phyloP scores from a whole-genome alignment of 2,888 invertebrate species.

The Uloborus plumipes region DNA sequence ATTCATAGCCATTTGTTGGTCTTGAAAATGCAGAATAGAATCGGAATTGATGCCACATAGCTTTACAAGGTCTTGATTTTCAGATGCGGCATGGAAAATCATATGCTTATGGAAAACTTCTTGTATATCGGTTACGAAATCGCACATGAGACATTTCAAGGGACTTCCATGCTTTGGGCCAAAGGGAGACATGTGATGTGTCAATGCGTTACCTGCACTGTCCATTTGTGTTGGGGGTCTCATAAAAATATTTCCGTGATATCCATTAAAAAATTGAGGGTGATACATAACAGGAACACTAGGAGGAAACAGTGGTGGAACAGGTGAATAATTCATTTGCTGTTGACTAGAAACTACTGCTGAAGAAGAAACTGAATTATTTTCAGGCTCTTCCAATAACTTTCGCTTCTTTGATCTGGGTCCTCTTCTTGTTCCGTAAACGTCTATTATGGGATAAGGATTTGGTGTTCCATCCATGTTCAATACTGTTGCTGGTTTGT shows the following conservation, averaged over 20 bases:
- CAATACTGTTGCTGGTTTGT: slow-evolving; percentile 90
- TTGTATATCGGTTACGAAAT: slow-evolving; percentile 69
- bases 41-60: slow-evolving; percentile 70
- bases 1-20: slow-evolving; percentile 5
- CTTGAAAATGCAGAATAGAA: slow-evolving; percentile 66
- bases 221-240: slow-evolving; percentile 8
- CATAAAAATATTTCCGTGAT: slow-evolving; percentile 10
- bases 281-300: slow-evolving; percentile 29
- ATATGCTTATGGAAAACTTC: slow-evolving; percentile 72
- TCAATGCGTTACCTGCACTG: background rate
- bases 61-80: slow-evolving; percentile 70
- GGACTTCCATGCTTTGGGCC: background rate
- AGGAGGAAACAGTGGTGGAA: background rate
- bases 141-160: slow-evolving; percentile 72
- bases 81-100: slow-evolving; percentile 71
- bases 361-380: background rate
- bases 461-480: slow-evolving; percentile 91
- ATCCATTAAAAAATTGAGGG: slow-evolving; percentile 23
- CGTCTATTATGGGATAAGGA: slow-evolving; percentile 88
- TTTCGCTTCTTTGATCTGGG: slow-evolving; percentile 76
- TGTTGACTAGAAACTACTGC: slow-evolving; percentile 10
- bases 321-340: slow-evolving; percentile 7
- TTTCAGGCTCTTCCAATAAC: slow-evolving; percentile 62
- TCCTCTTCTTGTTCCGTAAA: slow-evolving; percentile 89
- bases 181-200: background rate